Percentiles rank a stretch among this genome's conserved stretches.
Evolutionary conservation across 2,797 vertebrate species (phyloP).

Genomic region (Aphelocoma californica): DNA sequence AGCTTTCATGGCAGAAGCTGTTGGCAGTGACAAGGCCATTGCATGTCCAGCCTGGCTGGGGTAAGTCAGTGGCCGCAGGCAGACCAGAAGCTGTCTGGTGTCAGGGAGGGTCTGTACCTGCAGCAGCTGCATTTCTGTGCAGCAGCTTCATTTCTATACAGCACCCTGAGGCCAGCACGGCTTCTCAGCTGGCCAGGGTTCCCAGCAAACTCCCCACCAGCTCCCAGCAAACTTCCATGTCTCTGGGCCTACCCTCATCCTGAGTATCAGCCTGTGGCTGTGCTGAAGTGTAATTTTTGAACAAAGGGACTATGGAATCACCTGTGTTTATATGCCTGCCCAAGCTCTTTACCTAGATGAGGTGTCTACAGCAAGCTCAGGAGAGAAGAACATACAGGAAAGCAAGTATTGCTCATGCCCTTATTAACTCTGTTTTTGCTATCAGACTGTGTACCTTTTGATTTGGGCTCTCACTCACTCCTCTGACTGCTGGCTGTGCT

Average conservation of each 20-base stretch:
- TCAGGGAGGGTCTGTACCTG: background rate
- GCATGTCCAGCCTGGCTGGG: background rate
- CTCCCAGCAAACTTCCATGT: accelerated
- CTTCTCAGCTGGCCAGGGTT: background rate
- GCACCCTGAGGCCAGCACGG: accelerated
- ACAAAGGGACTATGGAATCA: accelerated
- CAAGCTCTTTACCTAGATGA: background rate
- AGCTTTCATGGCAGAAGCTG: background rate
- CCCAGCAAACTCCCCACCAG: background rate
- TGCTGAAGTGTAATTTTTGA: no score
- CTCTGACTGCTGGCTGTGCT: background rate
- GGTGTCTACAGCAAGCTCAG: background rate
- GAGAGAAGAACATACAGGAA: background rate
- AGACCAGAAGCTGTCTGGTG: background rate
- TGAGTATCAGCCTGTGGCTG: accelerated
- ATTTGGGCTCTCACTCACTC: accelerated
- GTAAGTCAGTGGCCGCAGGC: background rate
- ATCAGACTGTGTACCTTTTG: background rate
- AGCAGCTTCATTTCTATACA: no score
- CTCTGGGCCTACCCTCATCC: background rate
- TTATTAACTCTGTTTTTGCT: background rate
- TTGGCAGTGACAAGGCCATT: background rate
- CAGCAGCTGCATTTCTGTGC: background rate
- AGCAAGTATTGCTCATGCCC: accelerated
- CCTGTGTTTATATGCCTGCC: background rate